Evolutionary conservation across 2,797 vertebrate species (phyloP), one percentile per base, ranked within the genome.

Genomic region (Pangasius krempfi): DNA sequence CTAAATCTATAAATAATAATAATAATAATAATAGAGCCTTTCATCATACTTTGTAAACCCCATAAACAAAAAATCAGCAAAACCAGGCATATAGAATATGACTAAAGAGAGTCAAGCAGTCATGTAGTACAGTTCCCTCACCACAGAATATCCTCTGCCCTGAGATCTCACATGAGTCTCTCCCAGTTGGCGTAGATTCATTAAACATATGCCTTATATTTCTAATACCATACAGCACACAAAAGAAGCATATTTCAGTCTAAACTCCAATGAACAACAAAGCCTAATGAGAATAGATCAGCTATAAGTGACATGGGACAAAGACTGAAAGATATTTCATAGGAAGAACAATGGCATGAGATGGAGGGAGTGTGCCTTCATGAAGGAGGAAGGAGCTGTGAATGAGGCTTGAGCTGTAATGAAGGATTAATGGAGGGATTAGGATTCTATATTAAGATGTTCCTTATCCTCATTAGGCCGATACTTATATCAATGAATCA

Each of bases 401-500:
- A 96, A 95, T 96, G 94, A 92, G 94, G 94, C 94, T 94, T 93
- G 92, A 93, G 94, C 94, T 94, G 94, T 96, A 96, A 96, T 95
- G 95, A 96, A 94, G 95, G 95, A 96, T 96, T 96, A 96, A 95
- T 93, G 93, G 91, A 91, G 89, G 95, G 95, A 96, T 97, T 96
- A 96, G 87, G 93, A 94, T 94, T 93, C 94, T 96, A 95, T 96
- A 96, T 96, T 95, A 96, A 96, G 95, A 96, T 96, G 94, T 95
- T 96, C 95, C 94, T 96, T 94, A 96, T 96, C 94, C 96, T 95
- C 95, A 96, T 96, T 96, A 96, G 95, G 93, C 92, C 91, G 89
- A 93, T 93, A 94, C 93, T 94, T 88, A 92, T 95, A 95, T 95
- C 94, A 93, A 93, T 89, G 91, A 93, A 96, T 96, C 91, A 94